Conservation (phyloP, 2,113 vertebrate species). For the Gopherus flavomarginatus region DNA sequence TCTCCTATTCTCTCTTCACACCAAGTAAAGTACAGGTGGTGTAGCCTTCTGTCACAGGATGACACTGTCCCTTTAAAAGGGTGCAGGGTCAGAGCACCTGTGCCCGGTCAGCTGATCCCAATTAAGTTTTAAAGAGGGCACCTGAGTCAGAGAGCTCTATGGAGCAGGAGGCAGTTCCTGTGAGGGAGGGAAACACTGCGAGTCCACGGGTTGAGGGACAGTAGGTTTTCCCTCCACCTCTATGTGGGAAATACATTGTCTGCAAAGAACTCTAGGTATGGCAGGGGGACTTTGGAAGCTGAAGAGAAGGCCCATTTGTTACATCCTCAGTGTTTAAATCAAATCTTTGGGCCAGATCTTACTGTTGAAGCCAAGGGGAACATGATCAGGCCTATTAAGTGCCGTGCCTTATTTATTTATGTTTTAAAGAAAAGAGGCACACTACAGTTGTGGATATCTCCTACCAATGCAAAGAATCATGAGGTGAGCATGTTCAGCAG, state of each 20-base stretch:
- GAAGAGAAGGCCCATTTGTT: neutral
- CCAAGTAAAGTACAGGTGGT: neutral
- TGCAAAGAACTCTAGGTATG: neutral
- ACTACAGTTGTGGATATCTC: neutral
- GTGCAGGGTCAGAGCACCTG: neutral
- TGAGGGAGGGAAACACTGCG: neutral
- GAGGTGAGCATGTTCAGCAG: neutral
- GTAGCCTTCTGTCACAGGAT: fast-evolving
- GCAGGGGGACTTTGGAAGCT: neutral
- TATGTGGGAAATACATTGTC: neutral
- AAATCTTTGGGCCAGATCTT: neutral
- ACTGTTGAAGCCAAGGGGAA: neutral
- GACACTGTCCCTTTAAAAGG: neutral
- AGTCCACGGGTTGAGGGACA: neutral
- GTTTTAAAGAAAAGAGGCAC: neutral
- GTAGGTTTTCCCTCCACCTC: neutral
- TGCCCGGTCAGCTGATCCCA: neutral
- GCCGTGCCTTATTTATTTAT: neutral
- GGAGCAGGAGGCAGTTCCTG: neutral
- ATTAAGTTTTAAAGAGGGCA: neutral
- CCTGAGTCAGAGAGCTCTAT: neutral
- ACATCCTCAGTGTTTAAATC: neutral
- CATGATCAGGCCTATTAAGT: neutral
- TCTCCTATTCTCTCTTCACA: neutral
- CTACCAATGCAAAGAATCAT: neutral